Percentiles rank a stretch among this genome's conserved stretches.
Conservation (phyloP, 2,888 invertebrate genomes). For the Anorthoa munda region DNA sequence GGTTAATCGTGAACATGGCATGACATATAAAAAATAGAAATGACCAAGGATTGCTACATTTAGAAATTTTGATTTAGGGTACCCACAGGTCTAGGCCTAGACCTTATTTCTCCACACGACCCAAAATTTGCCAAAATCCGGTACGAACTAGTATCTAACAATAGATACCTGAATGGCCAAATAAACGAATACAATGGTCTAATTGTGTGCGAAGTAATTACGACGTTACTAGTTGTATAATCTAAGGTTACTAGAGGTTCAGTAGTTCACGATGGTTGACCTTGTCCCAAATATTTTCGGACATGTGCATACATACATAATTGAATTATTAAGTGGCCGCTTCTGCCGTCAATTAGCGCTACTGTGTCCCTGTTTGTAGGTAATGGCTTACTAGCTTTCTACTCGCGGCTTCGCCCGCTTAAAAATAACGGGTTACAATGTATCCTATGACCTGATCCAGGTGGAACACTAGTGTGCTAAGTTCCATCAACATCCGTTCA, state of each 20-base stretch:
- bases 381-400: too few species aligned
- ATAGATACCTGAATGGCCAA: constrained; percentile 13
- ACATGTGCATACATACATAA: constrained; percentile 38
- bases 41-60: neutral
- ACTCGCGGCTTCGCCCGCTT: too few species aligned
- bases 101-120: constrained; percentile 4
- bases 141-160: neutral
- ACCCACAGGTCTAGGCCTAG: neutral
- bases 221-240: constrained; percentile 21
- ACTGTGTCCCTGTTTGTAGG: neutral
- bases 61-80: neutral
- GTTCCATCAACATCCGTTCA: too few species aligned
- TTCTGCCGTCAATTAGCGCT: neutral
- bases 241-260: too few species aligned
- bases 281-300: constrained; percentile 50
- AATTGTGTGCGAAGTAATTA: constrained; percentile 38
- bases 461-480: too few species aligned
- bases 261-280: constrained; percentile 56
- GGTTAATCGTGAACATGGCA: neutral
- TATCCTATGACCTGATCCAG: too few species aligned
- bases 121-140: neutral
- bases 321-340: constrained; percentile 33
- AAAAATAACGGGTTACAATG: too few species aligned
- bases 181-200: constrained; percentile 24
- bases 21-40: neutral